Base-by-base conservation (phyloP, 2,888 invertebrate species). In the Exocentrus adspersus region DNA sequence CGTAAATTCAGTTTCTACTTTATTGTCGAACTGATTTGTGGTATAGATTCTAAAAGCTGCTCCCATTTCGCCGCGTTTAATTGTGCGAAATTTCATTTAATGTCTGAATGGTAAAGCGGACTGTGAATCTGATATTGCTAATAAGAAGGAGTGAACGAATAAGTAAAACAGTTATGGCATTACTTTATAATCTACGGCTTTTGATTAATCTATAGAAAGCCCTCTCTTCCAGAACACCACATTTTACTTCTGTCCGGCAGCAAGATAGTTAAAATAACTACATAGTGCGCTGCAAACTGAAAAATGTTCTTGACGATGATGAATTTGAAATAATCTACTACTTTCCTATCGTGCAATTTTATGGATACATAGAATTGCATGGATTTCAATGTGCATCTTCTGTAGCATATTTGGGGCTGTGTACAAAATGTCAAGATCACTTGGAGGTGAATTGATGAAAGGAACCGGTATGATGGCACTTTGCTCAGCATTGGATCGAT, bases 1-100 rank as follows among this genome's bases (percentile, higher is more conserved):
- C 45, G 45, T 56, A 41, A 43, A 37, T 41, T 41, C 10, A 53
- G 10, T 30, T n/a, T 52, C 52, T 32, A 21, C 30, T 48, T 53
- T 53, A 53, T 42, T 42, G 54, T 28, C 9, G 30, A 51, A 32
- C 17, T 32, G 32, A 32, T 51, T 32, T 17, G 51, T 51, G 19
- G 51, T 17, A 30, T 30, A 7, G 6, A 43, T 19, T 43, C n/a
- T 17, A 43, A 10, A 16, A 30, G 17, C 51, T 51, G 16, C 24
- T 24, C 28, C 24, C 28, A 28, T 48, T 24, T 16, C 16, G 16
- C 9, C 16, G 16, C 37, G 14, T 10, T 37, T 37, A 37, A n/a
- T 37, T 37, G 37, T 37, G 37, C 12, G 14, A 24, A 37, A 37
- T 37, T 37, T 37, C 37, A n/a, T 37, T 37, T 37, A 37, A 12